These are phyloP conservation scores for Drosophila parabipectinata DNA, from an alignment of 1,140 invertebrate species.

Conservation along the genomic window DNA sequence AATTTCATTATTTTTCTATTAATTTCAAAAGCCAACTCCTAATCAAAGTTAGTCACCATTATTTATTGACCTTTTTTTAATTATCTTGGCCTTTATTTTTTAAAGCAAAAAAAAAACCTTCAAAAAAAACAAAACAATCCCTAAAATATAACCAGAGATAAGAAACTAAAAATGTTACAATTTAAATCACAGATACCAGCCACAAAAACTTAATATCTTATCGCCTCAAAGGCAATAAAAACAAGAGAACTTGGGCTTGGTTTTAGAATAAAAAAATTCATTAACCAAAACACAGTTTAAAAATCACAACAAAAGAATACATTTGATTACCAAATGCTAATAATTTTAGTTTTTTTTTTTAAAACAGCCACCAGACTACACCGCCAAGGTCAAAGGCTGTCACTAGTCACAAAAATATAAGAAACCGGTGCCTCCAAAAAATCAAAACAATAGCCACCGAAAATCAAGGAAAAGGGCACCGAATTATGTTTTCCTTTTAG, in stretches of 20 bases:
- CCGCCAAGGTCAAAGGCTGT: conserved; percentile 42
- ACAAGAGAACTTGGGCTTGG: conserved; percentile 21
- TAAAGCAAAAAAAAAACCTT: background rate
- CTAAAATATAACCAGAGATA: conserved; percentile 11
- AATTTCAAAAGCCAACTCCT: background rate
- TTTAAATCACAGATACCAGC: conserved; percentile 18
- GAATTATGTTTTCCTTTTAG: conserved; percentile 35
- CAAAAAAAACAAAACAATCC: conserved; percentile 15
- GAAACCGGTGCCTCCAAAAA: background rate
- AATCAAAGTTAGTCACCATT: conserved; percentile 11
- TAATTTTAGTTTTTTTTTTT: background rate
- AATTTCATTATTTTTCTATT: no score
- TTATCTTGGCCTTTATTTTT: conserved; percentile 13
- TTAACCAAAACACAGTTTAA: conserved; percentile 15
- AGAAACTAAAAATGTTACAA: conserved; percentile 10
- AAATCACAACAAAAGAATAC: conserved; percentile 45
- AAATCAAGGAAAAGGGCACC: conserved; percentile 19
- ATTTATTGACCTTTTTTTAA: conserved; percentile 25
- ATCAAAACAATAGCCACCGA: conserved; percentile 32
- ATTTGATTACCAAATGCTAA: conserved; percentile 28
- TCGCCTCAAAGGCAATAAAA: conserved; percentile 24
- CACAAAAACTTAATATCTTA: conserved; percentile 35
- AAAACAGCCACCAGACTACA: conserved; percentile 9
- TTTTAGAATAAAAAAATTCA: conserved; percentile 27
- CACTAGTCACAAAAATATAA: conserved; percentile 14